Percentiles rank a stretch among this genome's conserved stretches.
phyloP scores from a whole-genome alignment of 2,797 vertebrate genomes.

The Saxicola maurus region DNA sequence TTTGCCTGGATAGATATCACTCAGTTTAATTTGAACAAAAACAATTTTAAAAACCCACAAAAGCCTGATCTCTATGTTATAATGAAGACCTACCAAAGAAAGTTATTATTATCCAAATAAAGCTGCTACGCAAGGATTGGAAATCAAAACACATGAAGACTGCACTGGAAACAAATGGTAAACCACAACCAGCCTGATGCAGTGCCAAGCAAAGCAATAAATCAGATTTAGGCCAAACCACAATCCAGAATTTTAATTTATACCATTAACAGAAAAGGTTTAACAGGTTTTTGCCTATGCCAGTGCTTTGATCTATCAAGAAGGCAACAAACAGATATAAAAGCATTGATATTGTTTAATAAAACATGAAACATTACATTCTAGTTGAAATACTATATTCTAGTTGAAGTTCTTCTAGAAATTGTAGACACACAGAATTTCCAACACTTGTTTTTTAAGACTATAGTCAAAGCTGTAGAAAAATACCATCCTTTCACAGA shows the following conservation, averaged over 20 bases:
- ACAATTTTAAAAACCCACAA: neutral
- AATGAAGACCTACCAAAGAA: neutral
- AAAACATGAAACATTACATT: neutral
- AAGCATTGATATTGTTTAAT: neutral
- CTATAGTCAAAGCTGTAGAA: neutral
- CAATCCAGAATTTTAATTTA: conserved; percentile 44
- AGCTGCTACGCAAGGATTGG: neutral
- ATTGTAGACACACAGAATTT: neutral
- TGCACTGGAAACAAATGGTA: conserved; percentile 35
- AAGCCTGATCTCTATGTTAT: neutral
- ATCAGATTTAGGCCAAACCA: conserved; percentile 44
- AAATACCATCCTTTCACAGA: neutral
- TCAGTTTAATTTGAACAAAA: neutral
- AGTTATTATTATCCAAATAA: neutral
- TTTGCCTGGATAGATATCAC: neutral
- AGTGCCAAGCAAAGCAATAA: conserved; percentile 51
- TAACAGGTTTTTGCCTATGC: conserved; percentile 1
- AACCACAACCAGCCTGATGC: conserved; percentile 38
- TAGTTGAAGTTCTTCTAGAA: neutral
- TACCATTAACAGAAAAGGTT: conserved; percentile 31
- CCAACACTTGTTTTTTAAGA: neutral
- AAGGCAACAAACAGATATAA: conserved; percentile 1
- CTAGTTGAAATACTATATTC: neutral
- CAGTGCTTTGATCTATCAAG: conserved; percentile 16
- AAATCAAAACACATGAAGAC: conserved; percentile 41